A percentile compares a stretch with the other conserved stretches of the same genome.
These are phyloP conservation scores for Gymnodraco acuticeps DNA, from an alignment of 2,797 vertebrate genomes.

Conservation along the genomic window DNA sequence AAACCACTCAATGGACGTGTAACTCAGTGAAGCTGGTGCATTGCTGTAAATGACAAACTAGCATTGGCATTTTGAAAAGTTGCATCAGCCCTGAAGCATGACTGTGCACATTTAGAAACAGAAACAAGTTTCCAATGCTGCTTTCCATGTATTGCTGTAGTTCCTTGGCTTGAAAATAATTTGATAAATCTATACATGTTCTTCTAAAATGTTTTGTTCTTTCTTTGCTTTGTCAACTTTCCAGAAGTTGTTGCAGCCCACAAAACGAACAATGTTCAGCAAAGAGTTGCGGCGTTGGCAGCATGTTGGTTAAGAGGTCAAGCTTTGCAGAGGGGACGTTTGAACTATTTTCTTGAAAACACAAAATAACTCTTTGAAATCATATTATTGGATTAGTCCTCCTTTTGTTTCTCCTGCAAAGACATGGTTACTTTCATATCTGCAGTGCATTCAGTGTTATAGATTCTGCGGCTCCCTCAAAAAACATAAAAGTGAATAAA, in stretches of 20 bases:
- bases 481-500: slow-evolving; percentile 71
- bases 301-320: slow-evolving; percentile 31
- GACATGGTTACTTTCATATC: slow-evolving; percentile 39
- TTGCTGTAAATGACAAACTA: slow-evolving; percentile 20
- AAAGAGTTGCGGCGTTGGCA: slow-evolving; percentile 7
- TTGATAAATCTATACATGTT: slow-evolving; percentile 26
- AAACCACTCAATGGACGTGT: slow-evolving; percentile 9
- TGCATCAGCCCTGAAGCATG: neutral
- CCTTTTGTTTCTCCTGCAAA: slow-evolving; percentile 48
- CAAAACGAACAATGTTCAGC: neutral
- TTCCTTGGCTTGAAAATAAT: slow-evolving; percentile 24
- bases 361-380: slow-evolving; percentile 29
- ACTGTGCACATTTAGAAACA: slow-evolving; percentile 6
- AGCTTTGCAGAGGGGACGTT: slow-evolving; percentile 20
- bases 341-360: slow-evolving; percentile 2
- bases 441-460: slow-evolving; percentile 6
- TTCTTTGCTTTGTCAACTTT: slow-evolving; percentile 10
- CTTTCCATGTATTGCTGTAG: slow-evolving; percentile 39
- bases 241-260: neutral
- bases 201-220: slow-evolving; percentile 9
- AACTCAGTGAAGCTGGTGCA: slow-evolving; percentile 1
- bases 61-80: slow-evolving; percentile 21
- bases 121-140: neutral
- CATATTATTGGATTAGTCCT: slow-evolving; percentile 19
- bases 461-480: slow-evolving; percentile 38